Evolutionary conservation across 35 echinoderm and acorn worm species (phyloP).

Genomic region (Holothuria glaberrima): DNA sequence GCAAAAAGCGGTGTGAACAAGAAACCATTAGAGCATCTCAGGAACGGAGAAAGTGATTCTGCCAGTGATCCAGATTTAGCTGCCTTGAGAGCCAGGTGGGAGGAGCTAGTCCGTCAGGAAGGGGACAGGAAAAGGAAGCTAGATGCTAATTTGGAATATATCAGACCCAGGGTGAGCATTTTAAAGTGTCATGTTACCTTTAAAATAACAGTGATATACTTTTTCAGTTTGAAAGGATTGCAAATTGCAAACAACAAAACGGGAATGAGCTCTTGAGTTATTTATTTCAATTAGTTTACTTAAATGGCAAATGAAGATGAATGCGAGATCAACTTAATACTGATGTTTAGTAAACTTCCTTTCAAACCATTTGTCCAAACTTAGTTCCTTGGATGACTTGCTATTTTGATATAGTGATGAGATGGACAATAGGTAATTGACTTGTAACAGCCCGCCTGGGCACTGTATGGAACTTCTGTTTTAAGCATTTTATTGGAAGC

Average conservation of each 20-base stretch:
- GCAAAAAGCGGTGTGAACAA: slow-evolving; percentile 72
- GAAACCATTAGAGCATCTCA: slow-evolving; percentile 14
- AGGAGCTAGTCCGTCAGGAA: slow-evolving; percentile 79
- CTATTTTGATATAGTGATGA: too few species aligned
- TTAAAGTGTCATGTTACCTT: background rate
- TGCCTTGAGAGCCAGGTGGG: slow-evolving; percentile 80
- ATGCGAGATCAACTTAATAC: too few species aligned
- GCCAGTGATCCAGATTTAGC: slow-evolving; percentile 72
- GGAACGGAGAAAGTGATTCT: slow-evolving; percentile 60
- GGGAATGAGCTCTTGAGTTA: background rate
- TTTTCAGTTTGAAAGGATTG: too few species aligned
- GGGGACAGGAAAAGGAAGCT: slow-evolving; percentile 88
- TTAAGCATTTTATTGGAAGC: too few species aligned
- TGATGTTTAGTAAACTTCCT: too few species aligned
- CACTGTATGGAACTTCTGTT: too few species aligned
- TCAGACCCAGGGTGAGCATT: slow-evolving; percentile 78
- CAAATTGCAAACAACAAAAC: background rate
- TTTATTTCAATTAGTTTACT: background rate
- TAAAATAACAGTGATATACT: background rate
- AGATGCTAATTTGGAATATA: slow-evolving; percentile 85
- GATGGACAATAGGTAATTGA: too few species aligned
- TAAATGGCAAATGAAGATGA: too few species aligned
- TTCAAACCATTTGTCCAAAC: too few species aligned
- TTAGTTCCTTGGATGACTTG: too few species aligned
- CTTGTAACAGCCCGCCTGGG: too few species aligned